Conservation (phyloP, 2,113 vertebrate genomes). For the Oenanthe oenanthe region DNA sequence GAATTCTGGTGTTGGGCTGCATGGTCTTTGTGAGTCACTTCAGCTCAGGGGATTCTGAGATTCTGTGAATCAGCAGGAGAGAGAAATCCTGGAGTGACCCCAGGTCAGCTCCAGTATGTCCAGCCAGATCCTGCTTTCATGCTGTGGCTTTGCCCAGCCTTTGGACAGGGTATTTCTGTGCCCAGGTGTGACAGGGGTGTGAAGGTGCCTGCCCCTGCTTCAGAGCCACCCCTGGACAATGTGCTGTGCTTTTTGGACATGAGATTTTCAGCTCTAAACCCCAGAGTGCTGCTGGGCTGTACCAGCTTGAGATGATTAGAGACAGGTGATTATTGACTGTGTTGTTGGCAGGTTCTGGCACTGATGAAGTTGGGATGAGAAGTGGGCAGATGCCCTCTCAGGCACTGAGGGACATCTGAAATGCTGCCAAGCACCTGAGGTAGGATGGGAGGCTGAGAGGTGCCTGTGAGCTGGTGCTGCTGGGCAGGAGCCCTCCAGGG, state of each 20-base stretch:
- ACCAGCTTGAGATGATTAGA: accelerated
- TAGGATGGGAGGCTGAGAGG: neutral
- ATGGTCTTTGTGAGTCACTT: neutral
- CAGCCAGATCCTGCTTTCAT: neutral
- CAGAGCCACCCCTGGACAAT: neutral
- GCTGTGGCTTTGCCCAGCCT: neutral
- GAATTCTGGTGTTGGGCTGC: neutral
- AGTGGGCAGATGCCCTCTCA: neutral
- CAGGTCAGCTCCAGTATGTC: neutral
- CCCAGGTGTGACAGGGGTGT: accelerated
- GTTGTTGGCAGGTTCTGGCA: neutral
- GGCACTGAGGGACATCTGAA: neutral
- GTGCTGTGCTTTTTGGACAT: neutral
- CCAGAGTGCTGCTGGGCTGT: neutral
- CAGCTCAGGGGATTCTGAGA: neutral
- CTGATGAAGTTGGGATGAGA: neutral
- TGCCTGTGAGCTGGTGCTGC: neutral
- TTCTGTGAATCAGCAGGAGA: neutral
- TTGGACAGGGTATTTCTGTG: neutral
- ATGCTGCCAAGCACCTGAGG: neutral
- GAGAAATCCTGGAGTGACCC: neutral
- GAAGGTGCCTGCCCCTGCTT: neutral
- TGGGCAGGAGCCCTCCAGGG: neutral
- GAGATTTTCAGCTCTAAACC: neutral
- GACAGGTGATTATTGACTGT: neutral